Evolutionary conservation across 2,797 vertebrate species (phyloP), one percentile per base, ranked within the genome.

Genomic region (Acanthis flammea): DNA sequence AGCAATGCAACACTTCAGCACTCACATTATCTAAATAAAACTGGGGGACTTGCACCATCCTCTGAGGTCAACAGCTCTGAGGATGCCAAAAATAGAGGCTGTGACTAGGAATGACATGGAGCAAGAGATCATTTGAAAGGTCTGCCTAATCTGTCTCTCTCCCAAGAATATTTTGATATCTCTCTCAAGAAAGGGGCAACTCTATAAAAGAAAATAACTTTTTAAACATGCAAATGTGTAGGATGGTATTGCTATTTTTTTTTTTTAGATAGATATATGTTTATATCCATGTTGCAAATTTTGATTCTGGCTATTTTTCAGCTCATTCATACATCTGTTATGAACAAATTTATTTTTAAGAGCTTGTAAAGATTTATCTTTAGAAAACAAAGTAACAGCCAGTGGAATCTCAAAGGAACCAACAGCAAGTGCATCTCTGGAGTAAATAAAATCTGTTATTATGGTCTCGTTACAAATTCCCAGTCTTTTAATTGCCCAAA

Each of bases 1-100:
- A 60, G 67, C 63, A 85, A 54, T 7, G 48, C 76, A 74, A 74
- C 86, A 77, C 73, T 68, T 68, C 54, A 75, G 81, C 88, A 80
- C 82, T 73, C 73, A 17, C 65, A 57, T 80, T 21, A 83, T n/a
- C 79, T 88, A 91, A 89, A 89, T 60, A 77, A 86, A 85, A 76
- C 65, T 53, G 65, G 16, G 77, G 79, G 92, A 61, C 75, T 79
- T 28, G 41, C 57, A 58, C 0, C 0, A 60, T 95, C 85, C 81
- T 76, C 82, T 19, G 65, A 96, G 93, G 88, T 71, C 90, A 96
- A 0, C 58, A 90, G 61, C 82, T 71, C 90, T 48, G 53, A 67
- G 62, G 48, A 12, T 5, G 37, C 65, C 61, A 92, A 65, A 94
- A 94, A 95, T 42, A 94, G 93, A 74, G 86, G 73, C 81, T 93